Percentiles rank a stretch among this genome's conserved stretches.
Conservation (phyloP, 2,113 vertebrate species). For the Orthonyx spaldingii region DNA sequence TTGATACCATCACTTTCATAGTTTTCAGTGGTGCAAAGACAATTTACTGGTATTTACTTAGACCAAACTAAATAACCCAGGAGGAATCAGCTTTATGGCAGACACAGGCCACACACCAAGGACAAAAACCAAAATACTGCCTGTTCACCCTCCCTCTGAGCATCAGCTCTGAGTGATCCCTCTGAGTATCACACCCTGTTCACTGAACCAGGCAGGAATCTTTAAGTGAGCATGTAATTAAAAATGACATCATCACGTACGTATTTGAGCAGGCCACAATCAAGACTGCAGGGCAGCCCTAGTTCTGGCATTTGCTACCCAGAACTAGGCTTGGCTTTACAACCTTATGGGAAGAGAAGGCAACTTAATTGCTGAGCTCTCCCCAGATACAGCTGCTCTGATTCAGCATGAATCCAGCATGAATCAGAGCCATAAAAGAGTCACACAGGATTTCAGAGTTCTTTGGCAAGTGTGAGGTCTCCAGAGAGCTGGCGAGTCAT, state of each 20-base stretch:
- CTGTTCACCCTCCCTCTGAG: background rate
- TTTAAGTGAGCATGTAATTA: background rate
- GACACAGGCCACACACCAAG: background rate
- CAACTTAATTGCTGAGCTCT: background rate
- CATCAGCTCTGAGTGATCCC: background rate
- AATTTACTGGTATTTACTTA: background rate
- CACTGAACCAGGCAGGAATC: background rate
- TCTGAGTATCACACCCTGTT: background rate
- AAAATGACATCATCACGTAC: background rate
- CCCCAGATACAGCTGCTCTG: background rate
- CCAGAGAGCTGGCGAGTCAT: background rate
- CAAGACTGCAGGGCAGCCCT: background rate
- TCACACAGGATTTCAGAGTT: background rate
- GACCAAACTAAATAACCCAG: background rate
- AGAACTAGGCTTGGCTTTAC: background rate
- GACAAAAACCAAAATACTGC: background rate
- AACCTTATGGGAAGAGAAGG: background rate
- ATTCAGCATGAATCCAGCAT: constrained; percentile 28
- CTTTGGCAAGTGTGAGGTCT: background rate
- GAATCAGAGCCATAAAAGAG: constrained; percentile 14
- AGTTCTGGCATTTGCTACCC: background rate
- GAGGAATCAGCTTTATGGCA: background rate
- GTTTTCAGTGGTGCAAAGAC: background rate
- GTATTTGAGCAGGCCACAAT: background rate
- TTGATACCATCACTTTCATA: background rate